These are phyloP conservation scores for Seladonia tumulorum DNA, from an alignment of 2,888 invertebrate genomes.

Conservation along the genomic window DNA sequence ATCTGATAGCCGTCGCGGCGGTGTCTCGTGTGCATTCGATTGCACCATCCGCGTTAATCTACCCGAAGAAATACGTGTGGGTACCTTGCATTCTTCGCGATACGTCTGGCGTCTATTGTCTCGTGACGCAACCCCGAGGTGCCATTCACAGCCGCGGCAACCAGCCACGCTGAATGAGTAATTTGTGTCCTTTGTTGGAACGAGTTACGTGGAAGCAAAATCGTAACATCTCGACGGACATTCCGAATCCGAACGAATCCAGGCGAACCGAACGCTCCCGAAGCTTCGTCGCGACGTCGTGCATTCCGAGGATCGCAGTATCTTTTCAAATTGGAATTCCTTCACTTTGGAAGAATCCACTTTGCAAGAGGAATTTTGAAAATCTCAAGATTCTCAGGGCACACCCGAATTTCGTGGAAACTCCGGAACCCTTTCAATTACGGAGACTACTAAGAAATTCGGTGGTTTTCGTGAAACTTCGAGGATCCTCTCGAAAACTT, in stretches of 20 bases:
- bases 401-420: neutral
- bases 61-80: constrained; percentile 43
- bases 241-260: neutral
- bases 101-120: constrained; percentile 63
- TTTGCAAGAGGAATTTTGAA: neutral
- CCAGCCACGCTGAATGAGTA: neutral
- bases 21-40: constrained; percentile 32
- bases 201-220: constrained; percentile 12
- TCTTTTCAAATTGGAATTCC: neutral
- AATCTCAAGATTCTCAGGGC: neutral
- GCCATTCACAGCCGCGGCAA: constrained; percentile 9
- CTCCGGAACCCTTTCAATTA: neutral
- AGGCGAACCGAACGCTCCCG: neutral
- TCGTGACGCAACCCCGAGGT: constrained; percentile 21
- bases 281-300: neutral
- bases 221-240: neutral
- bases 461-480: neutral
- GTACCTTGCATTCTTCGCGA: constrained; percentile 53
- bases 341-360: neutral
- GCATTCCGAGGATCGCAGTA: neutral
- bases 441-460: neutral
- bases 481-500: neutral
- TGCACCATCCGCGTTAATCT: constrained; percentile 56
- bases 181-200: constrained; percentile 10
- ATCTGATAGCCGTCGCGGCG: constrained; percentile 28